These are phyloP conservation scores for Hippocampus mohnikei DNA, from an alignment of 2,113 vertebrate genomes.

Conservation along the genomic window DNA sequence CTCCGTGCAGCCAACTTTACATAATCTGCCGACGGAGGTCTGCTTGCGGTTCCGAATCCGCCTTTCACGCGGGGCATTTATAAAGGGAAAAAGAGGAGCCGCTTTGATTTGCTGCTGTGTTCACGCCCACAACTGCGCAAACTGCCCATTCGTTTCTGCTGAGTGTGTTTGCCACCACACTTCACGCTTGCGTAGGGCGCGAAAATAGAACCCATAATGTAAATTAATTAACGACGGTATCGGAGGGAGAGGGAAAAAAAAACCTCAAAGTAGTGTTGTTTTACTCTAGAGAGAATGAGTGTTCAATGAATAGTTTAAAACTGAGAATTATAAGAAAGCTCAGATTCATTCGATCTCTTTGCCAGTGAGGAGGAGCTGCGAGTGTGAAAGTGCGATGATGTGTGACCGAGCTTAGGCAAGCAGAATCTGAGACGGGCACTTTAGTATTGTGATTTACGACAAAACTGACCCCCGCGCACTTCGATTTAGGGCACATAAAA, in stretches of 20 bases:
- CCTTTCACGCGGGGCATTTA: too few relatives aligned
- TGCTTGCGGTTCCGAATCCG: too few relatives aligned
- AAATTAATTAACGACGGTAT: neutral
- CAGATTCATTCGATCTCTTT: slow-evolving; percentile 11
- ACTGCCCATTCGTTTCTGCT: too few relatives aligned
- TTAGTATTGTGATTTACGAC: slow-evolving; percentile 50
- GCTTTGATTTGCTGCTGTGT: too few relatives aligned
- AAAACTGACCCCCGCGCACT: slow-evolving; percentile 57
- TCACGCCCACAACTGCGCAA: too few relatives aligned
- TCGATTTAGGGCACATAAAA: slow-evolving; percentile 62
- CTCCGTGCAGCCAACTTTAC: too few relatives aligned
- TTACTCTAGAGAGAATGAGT: neutral
- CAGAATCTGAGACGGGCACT: slow-evolving; percentile 33
- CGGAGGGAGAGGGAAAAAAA: neutral
- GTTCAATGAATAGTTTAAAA: neutral
- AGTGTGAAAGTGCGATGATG: slow-evolving; percentile 43
- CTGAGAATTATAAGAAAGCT: neutral
- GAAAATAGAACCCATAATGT: neutral
- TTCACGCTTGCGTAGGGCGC: too few relatives aligned
- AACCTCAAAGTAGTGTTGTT: neutral
- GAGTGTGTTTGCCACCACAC: too few relatives aligned
- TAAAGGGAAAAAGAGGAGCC: too few relatives aligned
- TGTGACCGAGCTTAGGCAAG: slow-evolving; percentile 54
- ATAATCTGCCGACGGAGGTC: too few relatives aligned
- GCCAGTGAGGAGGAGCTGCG: slow-evolving; percentile 19